Evolutionary conservation across 2,888 invertebrate genomes (phyloP).

Genomic region (Stenotaenia linearis): DNA sequence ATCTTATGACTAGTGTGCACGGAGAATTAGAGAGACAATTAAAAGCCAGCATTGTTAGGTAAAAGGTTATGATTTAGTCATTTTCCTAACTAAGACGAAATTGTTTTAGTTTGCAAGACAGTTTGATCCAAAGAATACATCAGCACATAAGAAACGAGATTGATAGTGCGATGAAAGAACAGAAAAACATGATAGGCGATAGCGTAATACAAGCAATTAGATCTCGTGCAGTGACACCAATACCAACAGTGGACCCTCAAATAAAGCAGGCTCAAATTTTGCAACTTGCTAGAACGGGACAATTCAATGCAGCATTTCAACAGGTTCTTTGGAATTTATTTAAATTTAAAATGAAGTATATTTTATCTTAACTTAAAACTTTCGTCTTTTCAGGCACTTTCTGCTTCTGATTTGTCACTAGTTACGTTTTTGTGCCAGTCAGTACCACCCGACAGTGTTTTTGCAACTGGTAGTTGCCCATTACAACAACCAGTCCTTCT

Average conservation of each 20-base stretch:
- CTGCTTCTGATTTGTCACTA: conserved; percentile 77
- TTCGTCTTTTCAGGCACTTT: conserved; percentile 60
- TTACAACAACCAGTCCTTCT: conserved; percentile 83
- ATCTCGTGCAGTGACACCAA: conserved; percentile 69
- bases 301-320: conserved; percentile 82
- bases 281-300: conserved; percentile 62
- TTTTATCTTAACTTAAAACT: background rate
- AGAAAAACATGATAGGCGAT: conserved; percentile 57
- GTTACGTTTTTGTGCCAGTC: conserved; percentile 81
- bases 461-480: conserved; percentile 69
- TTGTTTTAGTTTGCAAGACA: conserved; percentile 44
- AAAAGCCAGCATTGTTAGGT: background rate
- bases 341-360: background rate
- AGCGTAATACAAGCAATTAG: conserved; percentile 58
- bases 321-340: conserved; percentile 44
- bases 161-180: conserved; percentile 50
- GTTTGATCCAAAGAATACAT: conserved; percentile 43
- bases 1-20: conserved; percentile 10
- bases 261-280: conserved; percentile 64
- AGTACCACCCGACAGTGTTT: conserved; percentile 72
- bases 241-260: conserved; percentile 55
- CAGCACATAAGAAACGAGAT: conserved; percentile 45
- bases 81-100: background rate
- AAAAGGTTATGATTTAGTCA: background rate
- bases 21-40: conserved; percentile 10